Base-by-base conservation (phyloP, 1,140 invertebrate genomes). In the Diabrotica virgifera region DNA sequence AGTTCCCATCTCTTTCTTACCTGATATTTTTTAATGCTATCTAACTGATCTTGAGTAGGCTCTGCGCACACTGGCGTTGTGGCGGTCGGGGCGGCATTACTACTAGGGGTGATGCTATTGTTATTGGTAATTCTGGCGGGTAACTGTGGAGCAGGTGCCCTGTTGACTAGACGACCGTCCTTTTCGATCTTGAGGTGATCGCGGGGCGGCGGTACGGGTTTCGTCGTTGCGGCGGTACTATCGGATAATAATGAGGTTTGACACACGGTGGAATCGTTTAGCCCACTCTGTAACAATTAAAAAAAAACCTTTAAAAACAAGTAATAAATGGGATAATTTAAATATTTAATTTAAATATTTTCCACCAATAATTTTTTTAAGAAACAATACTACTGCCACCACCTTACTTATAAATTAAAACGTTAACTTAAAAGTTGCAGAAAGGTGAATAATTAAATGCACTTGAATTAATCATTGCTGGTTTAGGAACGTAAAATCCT, bases 21-120 rank as follows among this genome's bases (percentile, higher is more conserved):
- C 87, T 94, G 90, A 81, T 92, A 95, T 79, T 95, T 95, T 72
- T 89, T 89, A 77, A 96, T 94, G 76, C 92, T 91, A 72, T 95
- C 90, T 74, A 95, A 81, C 78, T 96, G 92, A 70, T 95, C 92
- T 69, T 88, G 84, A 58, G 90, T 92, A 14, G 89, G 89, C 70
- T 90, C 87, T 12, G 81, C 79, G 59, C 80, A 79, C 13, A 76
- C 65, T 35, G 80, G 78, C 0, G 80, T 79, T 35, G 59, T 60
- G 6, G 65, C 52, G n/a, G 59, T 10, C 3, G 80, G 77, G 0
- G 80, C 78, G 11, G 82, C 78, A 62, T 79, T 78, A 62, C 79
- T 78, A n/a, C 75, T 66, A 11, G 77, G 73, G 14, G 69, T 78
- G 73, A 83, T 79, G 60, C 82, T 82, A 68, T 77, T 80, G 75